Evolutionary conservation across 35 echinoderm and acorn worm species (phyloP).

Genomic region (Apostichopus californicus): DNA sequence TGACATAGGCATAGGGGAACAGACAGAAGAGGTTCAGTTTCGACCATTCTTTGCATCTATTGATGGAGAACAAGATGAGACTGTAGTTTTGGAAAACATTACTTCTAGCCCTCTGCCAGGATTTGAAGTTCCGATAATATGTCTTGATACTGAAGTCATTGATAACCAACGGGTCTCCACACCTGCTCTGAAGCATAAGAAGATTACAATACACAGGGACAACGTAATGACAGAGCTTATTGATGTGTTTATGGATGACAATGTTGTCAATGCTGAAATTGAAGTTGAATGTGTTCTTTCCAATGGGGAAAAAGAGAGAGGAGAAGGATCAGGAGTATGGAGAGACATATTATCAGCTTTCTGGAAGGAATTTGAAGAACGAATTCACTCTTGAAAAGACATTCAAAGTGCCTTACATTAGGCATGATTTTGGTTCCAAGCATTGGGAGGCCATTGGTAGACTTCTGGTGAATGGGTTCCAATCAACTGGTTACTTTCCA

Average conservation of each 20-base stretch:
- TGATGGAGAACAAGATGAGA: slow-evolving; percentile 36
- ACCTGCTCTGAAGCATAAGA: slow-evolving; percentile 4
- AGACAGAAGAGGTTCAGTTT: slow-evolving; percentile 6
- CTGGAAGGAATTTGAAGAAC: slow-evolving; percentile 43
- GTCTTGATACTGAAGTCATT: background rate
- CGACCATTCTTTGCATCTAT: background rate
- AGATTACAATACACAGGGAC: slow-evolving; percentile 20
- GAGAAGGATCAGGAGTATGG: slow-evolving; percentile 33
- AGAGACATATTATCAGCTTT: slow-evolving; percentile 24
- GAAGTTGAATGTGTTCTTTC: slow-evolving; percentile 34
- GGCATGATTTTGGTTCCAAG: slow-evolving; percentile 23
- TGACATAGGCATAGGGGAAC: background rate
- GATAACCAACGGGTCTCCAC: background rate
- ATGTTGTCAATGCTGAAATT: background rate
- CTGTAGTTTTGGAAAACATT: background rate
- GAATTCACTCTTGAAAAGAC: slow-evolving; percentile 27
- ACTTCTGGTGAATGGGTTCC: slow-evolving; percentile 6
- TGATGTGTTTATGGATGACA: slow-evolving; percentile 20
- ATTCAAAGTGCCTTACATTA: slow-evolving; percentile 35
- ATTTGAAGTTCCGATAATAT: background rate
- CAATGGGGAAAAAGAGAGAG: slow-evolving; percentile 39
- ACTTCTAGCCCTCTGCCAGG: slow-evolving; percentile 20
- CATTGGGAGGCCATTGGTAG: slow-evolving; percentile 39
- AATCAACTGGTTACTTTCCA: slow-evolving; percentile 14
- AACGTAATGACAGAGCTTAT: slow-evolving; percentile 16